Base-by-base conservation (phyloP, 2,888 invertebrate species). In the Neoaliturus tenellus region DNA sequence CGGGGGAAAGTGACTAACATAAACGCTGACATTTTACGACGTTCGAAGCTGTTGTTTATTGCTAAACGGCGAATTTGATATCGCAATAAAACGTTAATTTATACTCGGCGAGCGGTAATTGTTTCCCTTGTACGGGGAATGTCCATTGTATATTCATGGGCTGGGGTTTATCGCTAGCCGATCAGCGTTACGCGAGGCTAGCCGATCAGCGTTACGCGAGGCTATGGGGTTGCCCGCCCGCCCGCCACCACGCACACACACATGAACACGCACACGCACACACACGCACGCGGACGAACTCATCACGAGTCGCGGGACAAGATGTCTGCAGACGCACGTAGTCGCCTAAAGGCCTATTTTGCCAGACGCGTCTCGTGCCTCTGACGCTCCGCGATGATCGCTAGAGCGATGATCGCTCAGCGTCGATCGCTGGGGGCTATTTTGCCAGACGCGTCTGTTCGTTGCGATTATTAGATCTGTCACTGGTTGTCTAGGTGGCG, bases 121-220 rank as follows among this genome's bases (percentile, higher is more conserved):
- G 62, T 62, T 62, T 62, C 31, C 62, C 62, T 5, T 31, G 62
- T 62, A 62, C 17, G 62, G 62, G 62, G 62, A 55, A 23, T 55
- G 62, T 62, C 4, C 62, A 62, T 62, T 62, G 62, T 62, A 62
- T 62, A 62, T 62, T 62, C 62, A 62, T 62, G 62, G 62, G 23
- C 20, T 48, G 48, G 10, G 62, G 17, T 28, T 25, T 62, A 62
- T 62, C 62, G 17, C 62, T 31, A 28, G 62, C 62, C 12, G 55
- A 62, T 62, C 62, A 23, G 25, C 14, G 55, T 23, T 17, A 14
- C 17, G 62, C 1, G 28, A 31, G 62, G 62, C 28, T 20, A 14
- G 48, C 14, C 48, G 14, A 3, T 3, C 39, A 6, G 12, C 39
- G 8, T 4, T 4, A 2, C 48, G n/a, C 48, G 48, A 23, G 55